Percentiles rank a stretch among this genome's conserved stretches.
Evolutionary conservation across 2,888 invertebrate species (phyloP).

Genomic region (Cosmopolites sordidus): DNA sequence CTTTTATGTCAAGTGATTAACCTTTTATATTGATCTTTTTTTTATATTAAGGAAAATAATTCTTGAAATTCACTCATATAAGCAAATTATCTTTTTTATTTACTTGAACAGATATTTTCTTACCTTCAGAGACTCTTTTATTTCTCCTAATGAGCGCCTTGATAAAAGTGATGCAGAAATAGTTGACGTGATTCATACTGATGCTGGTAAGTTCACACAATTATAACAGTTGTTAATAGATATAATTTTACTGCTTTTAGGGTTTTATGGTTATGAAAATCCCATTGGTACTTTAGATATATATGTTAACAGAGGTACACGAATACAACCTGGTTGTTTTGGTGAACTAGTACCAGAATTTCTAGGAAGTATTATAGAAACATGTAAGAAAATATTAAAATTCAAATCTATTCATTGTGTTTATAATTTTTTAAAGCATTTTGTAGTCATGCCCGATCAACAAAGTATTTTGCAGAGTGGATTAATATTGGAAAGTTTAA

Average conservation of each 20-base stretch:
- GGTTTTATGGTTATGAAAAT: conserved; percentile 48
- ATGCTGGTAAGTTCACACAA: conserved; percentile 51
- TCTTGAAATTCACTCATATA: no score
- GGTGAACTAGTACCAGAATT: conserved; percentile 15
- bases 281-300: conserved; percentile 57
- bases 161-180: conserved; percentile 55
- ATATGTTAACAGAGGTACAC: conserved; percentile 54
- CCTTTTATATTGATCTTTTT: no score
- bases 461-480: conserved; percentile 33
- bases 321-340: conserved; percentile 54
- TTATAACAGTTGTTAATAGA: no score
- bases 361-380: conserved; percentile 30
- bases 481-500: conserved; percentile 30
- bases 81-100: background rate
- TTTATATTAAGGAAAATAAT: no score
- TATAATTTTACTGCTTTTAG: conserved; percentile 18
- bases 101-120: background rate
- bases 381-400: conserved; percentile 31
- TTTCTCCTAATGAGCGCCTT: conserved; percentile 49
- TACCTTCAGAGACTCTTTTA: conserved; percentile 35
- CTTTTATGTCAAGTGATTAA: no score
- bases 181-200: conserved; percentile 60
- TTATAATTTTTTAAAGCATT: conserved; percentile 24
- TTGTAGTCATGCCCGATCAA: conserved; percentile 35
- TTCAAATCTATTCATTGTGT: background rate